phyloP scores from a whole-genome alignment of 2,888 invertebrate genomes.

The Julus scandinavius region DNA sequence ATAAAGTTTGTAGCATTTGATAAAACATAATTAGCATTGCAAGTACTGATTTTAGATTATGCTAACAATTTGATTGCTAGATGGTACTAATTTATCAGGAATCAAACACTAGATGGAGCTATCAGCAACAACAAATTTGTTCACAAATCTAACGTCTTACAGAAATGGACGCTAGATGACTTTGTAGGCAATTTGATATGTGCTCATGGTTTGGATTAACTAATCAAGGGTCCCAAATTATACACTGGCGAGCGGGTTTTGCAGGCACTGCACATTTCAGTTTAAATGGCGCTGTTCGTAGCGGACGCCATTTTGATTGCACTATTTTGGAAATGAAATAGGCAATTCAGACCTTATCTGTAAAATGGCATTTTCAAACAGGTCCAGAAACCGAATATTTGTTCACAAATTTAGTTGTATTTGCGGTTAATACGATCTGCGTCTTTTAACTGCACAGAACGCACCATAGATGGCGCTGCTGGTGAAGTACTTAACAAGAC shows the following conservation, averaged over 20 bases:
- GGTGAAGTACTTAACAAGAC: not conserved
- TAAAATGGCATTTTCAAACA: no score
- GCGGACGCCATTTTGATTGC: not conserved
- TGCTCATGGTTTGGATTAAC: conserved; percentile 21
- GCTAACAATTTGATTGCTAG: no score
- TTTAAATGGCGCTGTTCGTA: not conserved
- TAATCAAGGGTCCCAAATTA: not conserved
- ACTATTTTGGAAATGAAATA: not conserved
- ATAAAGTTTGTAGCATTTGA: no score
- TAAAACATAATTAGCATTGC: no score
- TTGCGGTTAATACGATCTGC: not conserved
- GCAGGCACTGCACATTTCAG: not conserved
- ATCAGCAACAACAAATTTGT: not conserved
- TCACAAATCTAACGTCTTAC: not conserved
- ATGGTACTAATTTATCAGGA: no score
- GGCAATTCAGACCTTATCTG: no score
- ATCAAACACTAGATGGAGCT: not conserved
- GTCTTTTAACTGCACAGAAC: not conserved
- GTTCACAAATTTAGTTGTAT: not conserved
- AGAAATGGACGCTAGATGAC: not conserved
- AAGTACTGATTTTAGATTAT: no score
- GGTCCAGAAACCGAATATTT: not conserved
- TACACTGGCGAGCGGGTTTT: not conserved
- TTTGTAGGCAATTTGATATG: conserved; percentile 4
- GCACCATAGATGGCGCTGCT: not conserved